Base-by-base conservation (phyloP, 2,113 vertebrate species). In the Ictalurus furcatus region DNA sequence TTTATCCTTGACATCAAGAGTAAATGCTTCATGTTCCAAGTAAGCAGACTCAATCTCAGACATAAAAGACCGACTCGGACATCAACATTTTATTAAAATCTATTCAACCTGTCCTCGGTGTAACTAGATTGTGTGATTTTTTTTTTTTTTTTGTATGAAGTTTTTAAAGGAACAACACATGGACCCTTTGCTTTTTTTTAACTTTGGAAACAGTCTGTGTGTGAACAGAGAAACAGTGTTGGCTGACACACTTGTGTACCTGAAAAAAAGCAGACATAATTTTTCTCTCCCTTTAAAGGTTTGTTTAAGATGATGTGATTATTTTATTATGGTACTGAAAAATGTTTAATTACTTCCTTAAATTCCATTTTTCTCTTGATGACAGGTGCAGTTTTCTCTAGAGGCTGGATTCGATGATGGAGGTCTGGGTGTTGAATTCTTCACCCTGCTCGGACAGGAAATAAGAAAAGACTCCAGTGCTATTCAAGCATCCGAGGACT, bases 171-270 rank as follows among this genome's bases (percentile, higher is more conserved):
- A 0, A 19, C 28, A 28, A 6, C 12, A 28, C 0, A 3, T 1
- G 0, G 17, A 7, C 1, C 21, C 3, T 48, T 19, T 52, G 23
- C 1, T 0, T 30, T 0, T 8, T 56, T 4, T 17, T 0, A 0
- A 0, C 6, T 1, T 0, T n/a, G 3, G 0, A 65, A 85, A 85
- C 30, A 3, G 2, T n/a, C 58, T 93, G 28, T 56, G 17, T 73
- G 84, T 92, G 58, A 61, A 59, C 16, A 88, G 92, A 78, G 6
- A 87, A 12, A 87, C 71, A 0, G 28, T 91, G 30, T 14, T 90
- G 84, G 67, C 44, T 25, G 88, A 91, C 71, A 88, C 88, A 23
- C 61, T 92, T 13, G 0, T 1, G 28, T 56, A 80, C 69, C 88
- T 93, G 48, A 86, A 59, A 85, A 16, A 23, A 40, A 61, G 37